These are phyloP conservation scores for Myocastor coypus DNA, from an alignment of 2,113 vertebrate genomes.

Conservation along the genomic window DNA sequence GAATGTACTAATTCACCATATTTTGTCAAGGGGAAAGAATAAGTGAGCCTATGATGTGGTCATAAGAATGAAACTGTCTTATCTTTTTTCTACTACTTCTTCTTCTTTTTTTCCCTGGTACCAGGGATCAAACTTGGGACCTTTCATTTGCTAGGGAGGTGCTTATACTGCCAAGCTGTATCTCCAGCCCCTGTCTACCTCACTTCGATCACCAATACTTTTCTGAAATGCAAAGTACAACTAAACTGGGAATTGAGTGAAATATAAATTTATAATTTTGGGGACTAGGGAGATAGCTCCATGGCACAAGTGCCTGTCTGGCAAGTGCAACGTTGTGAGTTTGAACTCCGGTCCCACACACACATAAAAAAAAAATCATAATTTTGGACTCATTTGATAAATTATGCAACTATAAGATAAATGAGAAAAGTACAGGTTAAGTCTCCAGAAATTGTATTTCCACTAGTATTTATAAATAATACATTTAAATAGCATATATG, in stretches of 20 bases:
- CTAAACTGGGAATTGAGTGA: slow-evolving; percentile 19
- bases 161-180: too few relatives aligned
- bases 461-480: slow-evolving; percentile 22
- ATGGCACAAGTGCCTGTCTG: too few relatives aligned
- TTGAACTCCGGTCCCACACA: too few relatives aligned
- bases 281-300: too few relatives aligned
- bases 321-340: too few relatives aligned
- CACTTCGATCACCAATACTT: slow-evolving; percentile 23
- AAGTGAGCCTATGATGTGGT: not conserved
- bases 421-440: slow-evolving; percentile 17
- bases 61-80: not conserved
- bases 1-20: not conserved
- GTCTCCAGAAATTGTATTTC: slow-evolving; percentile 23
- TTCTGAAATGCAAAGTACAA: slow-evolving; percentile 41
- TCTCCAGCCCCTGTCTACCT: not conserved
- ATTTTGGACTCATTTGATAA: slow-evolving; percentile 42
- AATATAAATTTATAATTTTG: slow-evolving; percentile 25
- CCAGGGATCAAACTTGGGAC: too few relatives aligned
- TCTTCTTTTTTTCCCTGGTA: not conserved
- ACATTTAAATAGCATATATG: not conserved
- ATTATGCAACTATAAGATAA: slow-evolving; percentile 33
- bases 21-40: not conserved
- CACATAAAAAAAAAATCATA: too few relatives aligned
- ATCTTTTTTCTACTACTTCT: not conserved
- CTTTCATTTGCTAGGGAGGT: too few relatives aligned